Evolutionary conservation across 2,113 vertebrate species (phyloP).

Genomic region (Aegithalos caudatus): DNA sequence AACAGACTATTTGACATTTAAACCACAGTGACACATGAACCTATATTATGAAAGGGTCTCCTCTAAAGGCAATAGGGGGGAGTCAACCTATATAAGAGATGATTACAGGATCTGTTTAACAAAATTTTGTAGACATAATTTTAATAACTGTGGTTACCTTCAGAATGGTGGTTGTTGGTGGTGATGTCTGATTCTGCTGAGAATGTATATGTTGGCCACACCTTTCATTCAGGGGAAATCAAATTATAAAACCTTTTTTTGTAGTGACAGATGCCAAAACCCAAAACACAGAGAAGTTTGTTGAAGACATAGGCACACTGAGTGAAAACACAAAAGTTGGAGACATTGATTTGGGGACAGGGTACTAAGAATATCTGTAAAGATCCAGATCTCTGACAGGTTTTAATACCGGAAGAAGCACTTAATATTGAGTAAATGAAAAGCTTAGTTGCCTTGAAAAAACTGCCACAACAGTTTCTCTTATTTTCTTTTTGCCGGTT

Average conservation of each 20-base stretch:
- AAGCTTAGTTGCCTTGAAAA: background rate
- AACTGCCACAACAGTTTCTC: background rate
- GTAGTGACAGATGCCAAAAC: background rate
- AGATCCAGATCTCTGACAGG: background rate
- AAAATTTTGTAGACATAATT: background rate
- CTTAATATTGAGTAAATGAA: background rate
- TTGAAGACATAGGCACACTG: background rate
- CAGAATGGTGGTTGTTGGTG: background rate
- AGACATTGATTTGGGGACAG: background rate
- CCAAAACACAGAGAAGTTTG: background rate
- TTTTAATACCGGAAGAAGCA: fast-evolving
- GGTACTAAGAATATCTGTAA: background rate
- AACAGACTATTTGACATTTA: background rate
- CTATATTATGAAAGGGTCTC: background rate
- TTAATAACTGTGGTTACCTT: background rate
- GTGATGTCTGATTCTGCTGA: background rate
- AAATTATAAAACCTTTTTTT: background rate
- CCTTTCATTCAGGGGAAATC: background rate
- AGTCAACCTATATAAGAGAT: background rate
- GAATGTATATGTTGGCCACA: background rate
- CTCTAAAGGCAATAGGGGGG: background rate
- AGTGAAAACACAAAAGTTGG: background rate
- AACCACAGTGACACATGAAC: background rate
- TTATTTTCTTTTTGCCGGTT: background rate
- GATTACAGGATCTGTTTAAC: background rate